A percentile compares a stretch with the other conserved stretches of the same genome.
phyloP scores from a whole-genome alignment of 1,140 invertebrate species.

The Apis florea region DNA sequence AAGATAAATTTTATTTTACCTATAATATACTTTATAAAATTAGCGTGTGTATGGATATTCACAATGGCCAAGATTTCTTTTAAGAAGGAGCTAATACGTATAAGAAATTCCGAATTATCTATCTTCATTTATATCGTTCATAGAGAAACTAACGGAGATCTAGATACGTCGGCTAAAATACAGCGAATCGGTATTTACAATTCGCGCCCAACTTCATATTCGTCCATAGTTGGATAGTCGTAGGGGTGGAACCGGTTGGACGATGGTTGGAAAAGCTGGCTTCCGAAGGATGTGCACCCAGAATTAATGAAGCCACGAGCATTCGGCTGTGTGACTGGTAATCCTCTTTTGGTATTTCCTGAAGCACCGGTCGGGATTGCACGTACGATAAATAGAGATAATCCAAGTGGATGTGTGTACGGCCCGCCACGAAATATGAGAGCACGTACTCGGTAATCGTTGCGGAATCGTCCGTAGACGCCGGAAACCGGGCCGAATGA shows the following conservation, averaged over 20 bases:
- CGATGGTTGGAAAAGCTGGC: slow-evolving; percentile 18
- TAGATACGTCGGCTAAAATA: not conserved
- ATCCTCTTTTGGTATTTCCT: slow-evolving; percentile 59
- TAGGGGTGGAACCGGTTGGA: not conserved
- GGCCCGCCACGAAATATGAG: slow-evolving; percentile 43
- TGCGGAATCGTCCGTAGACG: slow-evolving; percentile 14
- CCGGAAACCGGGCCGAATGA: too few relatives aligned
- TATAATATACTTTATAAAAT: too few relatives aligned
- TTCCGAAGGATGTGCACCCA: slow-evolving; percentile 46
- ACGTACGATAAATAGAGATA: slow-evolving; percentile 67
- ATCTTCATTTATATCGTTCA: too few relatives aligned
- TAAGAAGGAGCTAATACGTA: too few relatives aligned
- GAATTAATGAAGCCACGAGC: slow-evolving; percentile 62
- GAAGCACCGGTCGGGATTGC: slow-evolving; percentile 43
- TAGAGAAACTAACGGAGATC: too few relatives aligned
- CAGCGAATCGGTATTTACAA: slow-evolving; percentile 2
- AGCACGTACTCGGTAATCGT: slow-evolving; percentile 20
- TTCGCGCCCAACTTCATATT: not conserved
- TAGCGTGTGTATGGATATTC: too few relatives aligned
- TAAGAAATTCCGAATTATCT: too few relatives aligned
- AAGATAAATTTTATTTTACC: too few relatives aligned
- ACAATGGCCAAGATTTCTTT: too few relatives aligned
- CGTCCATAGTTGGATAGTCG: not conserved
- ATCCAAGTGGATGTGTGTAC: slow-evolving; percentile 31
- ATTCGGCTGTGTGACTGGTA: slow-evolving; percentile 57